Evolutionary conservation across 1,140 invertebrate genomes (phyloP).

Genomic region (Bombus waltoni): DNA sequence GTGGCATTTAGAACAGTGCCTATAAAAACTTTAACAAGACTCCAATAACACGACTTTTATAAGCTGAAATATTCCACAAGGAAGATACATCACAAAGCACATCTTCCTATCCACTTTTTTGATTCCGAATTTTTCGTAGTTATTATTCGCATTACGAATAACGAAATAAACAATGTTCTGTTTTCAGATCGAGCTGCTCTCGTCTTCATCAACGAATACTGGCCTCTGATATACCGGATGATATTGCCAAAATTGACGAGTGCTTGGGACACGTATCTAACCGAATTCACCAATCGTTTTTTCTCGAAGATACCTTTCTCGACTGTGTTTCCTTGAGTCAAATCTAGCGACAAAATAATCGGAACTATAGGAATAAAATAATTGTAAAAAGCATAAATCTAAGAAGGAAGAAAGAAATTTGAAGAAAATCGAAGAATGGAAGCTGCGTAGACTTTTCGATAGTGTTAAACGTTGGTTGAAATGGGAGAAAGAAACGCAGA

Average conservation of each 20-base stretch:
- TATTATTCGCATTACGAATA: no score
- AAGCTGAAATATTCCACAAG: neutral
- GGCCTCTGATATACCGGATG: slow-evolving; percentile 83
- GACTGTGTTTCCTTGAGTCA: slow-evolving; percentile 76
- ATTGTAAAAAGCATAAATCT: neutral
- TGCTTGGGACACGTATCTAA: slow-evolving; percentile 80
- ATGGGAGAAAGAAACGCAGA: neutral
- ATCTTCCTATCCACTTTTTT: no score
- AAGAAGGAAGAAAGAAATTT: neutral
- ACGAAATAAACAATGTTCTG: slow-evolving; percentile 1
- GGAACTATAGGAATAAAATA: neutral
- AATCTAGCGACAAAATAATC: neutral
- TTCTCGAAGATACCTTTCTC: slow-evolving; percentile 78
- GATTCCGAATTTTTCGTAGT: no score
- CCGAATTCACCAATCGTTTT: slow-evolving; percentile 71
- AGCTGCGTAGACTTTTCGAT: neutral
- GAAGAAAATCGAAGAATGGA: neutral
- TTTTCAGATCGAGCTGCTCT: slow-evolving; percentile 81
- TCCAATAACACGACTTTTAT: neutral
- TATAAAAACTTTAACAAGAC: neutral
- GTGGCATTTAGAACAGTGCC: no score
- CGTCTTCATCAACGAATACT: slow-evolving; percentile 84
- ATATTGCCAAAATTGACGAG: slow-evolving; percentile 82
- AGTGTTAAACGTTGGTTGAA: neutral
- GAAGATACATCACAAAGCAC: neutral